Percentiles rank a stretch among this genome's conserved stretches.
Conservation (phyloP, 1,140 invertebrate species). For the Yoshiicerus persimilis region DNA sequence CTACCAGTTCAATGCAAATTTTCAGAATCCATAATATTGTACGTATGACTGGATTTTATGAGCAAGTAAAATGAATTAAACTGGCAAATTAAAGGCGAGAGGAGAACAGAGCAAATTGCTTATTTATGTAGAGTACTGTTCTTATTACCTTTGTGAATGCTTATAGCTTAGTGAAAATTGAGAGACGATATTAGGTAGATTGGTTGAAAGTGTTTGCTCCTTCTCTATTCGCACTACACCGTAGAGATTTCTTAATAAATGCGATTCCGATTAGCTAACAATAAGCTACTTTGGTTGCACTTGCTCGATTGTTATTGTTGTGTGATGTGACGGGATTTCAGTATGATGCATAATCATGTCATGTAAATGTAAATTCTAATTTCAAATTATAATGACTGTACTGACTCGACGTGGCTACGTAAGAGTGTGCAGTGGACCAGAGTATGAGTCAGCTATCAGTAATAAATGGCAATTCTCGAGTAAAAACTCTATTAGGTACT, state of each 20-base stretch:
- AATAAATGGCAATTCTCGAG: background rate
- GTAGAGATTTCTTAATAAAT: background rate
- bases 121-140: background rate
- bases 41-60: background rate
- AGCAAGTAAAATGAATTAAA: background rate
- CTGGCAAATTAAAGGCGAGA: background rate
- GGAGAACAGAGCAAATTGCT: background rate
- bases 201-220: background rate
- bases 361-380: background rate
- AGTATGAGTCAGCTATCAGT: background rate
- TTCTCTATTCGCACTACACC: background rate
- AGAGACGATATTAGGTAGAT: background rate
- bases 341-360: background rate
- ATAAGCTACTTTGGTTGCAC: background rate
- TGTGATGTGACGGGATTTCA: background rate
- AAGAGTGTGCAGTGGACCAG: background rate
- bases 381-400: background rate
- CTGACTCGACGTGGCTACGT: background rate
- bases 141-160: background rate
- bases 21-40: background rate
- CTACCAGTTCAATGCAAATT: background rate
- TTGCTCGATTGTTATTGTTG: background rate
- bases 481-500: background rate
- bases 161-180: background rate
- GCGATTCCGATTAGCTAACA: background rate